Evolutionary conservation across 2,888 invertebrate genomes (phyloP), one percentile per base, ranked within the genome.

Genomic region (Euproctis similis): DNA sequence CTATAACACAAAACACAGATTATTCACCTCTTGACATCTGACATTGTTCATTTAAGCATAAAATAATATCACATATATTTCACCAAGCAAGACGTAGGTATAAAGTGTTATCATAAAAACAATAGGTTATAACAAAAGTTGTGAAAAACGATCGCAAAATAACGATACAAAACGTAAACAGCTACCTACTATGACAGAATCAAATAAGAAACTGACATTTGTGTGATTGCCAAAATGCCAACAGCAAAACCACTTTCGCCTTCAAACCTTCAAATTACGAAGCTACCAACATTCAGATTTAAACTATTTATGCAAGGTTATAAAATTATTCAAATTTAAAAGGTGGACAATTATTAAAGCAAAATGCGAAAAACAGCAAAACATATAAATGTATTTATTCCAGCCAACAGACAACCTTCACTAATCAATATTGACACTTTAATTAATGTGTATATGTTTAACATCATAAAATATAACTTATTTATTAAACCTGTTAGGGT

Each of bases 21-120:
- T 73, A 72, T 71, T 80, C 81, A 84, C 82, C 78, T 82, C 77
- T 80, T 81, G 80, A 82, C 82, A 82, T 82, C 77, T 80, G 76
- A 78, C 80, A 82, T 80, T 64, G 61, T 64, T 70, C 58, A 63
- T 53, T 54, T 38, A 58, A 64, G 61, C 53, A 44, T 50, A 59
- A 46, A 41, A 49, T 55, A 65, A 51, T 54, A 64, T 46, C 72
- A 73, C 73, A 59, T 65, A 60, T 62, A 60, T 62, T 62, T 60
- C 70, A 76, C 70, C 59, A 60, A 56, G 53, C 21, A 59, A 69
- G 61, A 53, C 53, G 50, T 63, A 49, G 46, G 57, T 59, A 59
- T 69, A 78, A 75, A 74, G 59, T 56, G 61, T 56, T 62, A 62
- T 61, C 66, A 73, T 74, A 76, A 73, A 82, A 80, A 80, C 65